Percentiles rank a stretch among this genome's conserved stretches.
phyloP scores from a whole-genome alignment of 2,888 invertebrate species.

The Sinopyrophorus schimmeli region DNA sequence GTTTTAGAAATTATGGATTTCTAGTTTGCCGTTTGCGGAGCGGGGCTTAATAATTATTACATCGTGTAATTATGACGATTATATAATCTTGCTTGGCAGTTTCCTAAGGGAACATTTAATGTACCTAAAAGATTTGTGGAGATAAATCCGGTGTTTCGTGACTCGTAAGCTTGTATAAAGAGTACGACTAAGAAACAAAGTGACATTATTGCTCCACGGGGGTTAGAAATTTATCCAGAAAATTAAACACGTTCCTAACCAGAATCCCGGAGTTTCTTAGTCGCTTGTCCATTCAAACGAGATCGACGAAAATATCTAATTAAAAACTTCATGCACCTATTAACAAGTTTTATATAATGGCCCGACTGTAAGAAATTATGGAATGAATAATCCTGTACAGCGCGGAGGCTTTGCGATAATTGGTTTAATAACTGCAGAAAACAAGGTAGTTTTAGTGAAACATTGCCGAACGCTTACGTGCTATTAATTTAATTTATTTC shows the following conservation, averaged over 20 bases:
- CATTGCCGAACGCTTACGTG: no score
- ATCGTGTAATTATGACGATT: constrained; percentile 25
- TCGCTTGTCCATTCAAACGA: constrained; percentile 6
- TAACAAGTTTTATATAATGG: no score
- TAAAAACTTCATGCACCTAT: no score
- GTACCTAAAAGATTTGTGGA: constrained; percentile 29
- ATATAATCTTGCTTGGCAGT: constrained; percentile 20
- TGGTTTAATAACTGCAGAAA: no score
- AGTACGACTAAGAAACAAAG: constrained; percentile 30
- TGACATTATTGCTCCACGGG: constrained; percentile 31
- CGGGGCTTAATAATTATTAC: constrained; percentile 13
- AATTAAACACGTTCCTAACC: constrained; percentile 32
- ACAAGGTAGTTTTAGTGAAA: no score
- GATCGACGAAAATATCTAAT: constrained; percentile 5
- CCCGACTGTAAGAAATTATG: no score
- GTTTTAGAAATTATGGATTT: constrained; percentile 18
- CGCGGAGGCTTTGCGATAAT: no score
- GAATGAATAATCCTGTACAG: no score
- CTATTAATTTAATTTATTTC: no score
- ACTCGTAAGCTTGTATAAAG: constrained; percentile 31
- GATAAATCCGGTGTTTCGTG: constrained; percentile 31
- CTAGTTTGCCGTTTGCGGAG: constrained; percentile 2
- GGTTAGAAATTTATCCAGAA: constrained; percentile 32
- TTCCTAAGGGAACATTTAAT: constrained; percentile 26
- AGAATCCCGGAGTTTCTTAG: constrained; percentile 25